Percentiles rank a stretch among this genome's conserved stretches.
Evolutionary conservation across 2,888 invertebrate genomes (phyloP).

Genomic region (Pegoplata infirma): DNA sequence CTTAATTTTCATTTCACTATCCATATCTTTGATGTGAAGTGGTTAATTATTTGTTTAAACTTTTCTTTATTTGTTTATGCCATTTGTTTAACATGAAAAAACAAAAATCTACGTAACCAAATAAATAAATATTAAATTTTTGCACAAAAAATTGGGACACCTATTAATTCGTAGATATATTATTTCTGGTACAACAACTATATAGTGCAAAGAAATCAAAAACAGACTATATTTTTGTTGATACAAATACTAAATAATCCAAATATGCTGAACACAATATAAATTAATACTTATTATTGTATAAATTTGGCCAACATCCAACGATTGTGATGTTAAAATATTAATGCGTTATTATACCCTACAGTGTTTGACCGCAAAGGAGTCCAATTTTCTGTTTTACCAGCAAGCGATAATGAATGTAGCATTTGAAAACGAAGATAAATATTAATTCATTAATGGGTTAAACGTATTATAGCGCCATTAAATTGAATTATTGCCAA

Average conservation of each 20-base stretch:
- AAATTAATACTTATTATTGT: slow-evolving; percentile 48
- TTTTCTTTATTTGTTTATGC: not conserved
- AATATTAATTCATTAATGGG: no score
- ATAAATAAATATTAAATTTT: not conserved
- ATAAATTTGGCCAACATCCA: slow-evolving; percentile 44
- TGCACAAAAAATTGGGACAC: not conserved
- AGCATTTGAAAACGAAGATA: no score
- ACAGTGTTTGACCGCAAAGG: no score
- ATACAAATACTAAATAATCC: no score
- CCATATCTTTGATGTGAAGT: not conserved
- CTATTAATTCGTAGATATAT: not conserved
- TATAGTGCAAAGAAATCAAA: not conserved
- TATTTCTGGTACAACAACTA: slow-evolving; percentile 23
- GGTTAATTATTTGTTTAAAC: not conserved
- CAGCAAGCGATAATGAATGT: no score
- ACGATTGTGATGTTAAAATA: slow-evolving; percentile 16
- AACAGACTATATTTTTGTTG: no score
- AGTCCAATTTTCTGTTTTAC: no score
- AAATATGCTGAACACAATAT: not conserved
- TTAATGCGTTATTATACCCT: not conserved
- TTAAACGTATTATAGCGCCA: no score
- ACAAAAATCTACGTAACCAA: not conserved
- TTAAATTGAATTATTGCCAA: no score
- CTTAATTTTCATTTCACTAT: no score
- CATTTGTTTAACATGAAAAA: not conserved